Conservation (phyloP, 2,888 invertebrate species). For the Oithona nana region DNA sequence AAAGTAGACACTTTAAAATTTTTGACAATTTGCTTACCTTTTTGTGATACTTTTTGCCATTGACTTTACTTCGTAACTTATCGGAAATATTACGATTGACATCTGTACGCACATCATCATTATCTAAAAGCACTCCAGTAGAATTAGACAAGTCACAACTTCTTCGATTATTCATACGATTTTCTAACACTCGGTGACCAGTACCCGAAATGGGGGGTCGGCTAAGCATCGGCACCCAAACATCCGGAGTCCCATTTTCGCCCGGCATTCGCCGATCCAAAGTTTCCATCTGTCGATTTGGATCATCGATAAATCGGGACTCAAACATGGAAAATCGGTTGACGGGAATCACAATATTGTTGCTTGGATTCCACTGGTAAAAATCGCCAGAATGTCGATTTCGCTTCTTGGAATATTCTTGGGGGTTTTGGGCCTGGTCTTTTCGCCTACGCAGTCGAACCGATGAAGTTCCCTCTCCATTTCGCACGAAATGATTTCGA, state of each 20-base stretch:
- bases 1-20: too few relatives aligned
- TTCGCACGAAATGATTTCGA: not conserved
- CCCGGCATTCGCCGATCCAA: not conserved
- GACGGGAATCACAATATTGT: not conserved
- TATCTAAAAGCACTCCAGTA: not conserved
- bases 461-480: not conserved
- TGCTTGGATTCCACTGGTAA: not conserved
- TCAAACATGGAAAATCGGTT: not conserved
- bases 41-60: not conserved
- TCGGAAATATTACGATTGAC: not conserved
- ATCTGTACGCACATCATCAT: not conserved
- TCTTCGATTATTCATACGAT: not conserved
- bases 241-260: not conserved
- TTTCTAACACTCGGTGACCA: not conserved
- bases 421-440: not conserved
- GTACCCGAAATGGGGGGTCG: not conserved
- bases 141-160: not conserved
- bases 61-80: not conserved
- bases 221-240: not conserved
- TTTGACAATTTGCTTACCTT: too few relatives aligned
- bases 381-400: slow-evolving; percentile 15
- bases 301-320: not conserved
- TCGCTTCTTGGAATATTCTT: not conserved
- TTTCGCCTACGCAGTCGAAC: slow-evolving; percentile 7
- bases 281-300: not conserved